phyloP scores from a whole-genome alignment of 2,888 invertebrate species.

The Melitaea athalia region DNA sequence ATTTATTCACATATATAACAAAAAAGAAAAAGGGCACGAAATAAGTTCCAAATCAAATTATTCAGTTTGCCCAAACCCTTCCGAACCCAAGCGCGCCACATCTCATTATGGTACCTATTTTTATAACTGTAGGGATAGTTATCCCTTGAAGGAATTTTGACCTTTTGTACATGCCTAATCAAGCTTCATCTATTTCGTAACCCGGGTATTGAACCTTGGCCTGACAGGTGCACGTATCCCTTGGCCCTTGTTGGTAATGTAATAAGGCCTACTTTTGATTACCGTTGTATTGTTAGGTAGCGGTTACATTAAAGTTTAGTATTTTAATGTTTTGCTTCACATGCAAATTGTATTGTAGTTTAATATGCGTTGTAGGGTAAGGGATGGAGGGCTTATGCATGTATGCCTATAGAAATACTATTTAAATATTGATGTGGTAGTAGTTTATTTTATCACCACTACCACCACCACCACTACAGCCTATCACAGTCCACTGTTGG shows the following conservation, averaged over 20 bases:
- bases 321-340: neutral
- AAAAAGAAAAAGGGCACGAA: neutral
- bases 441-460: too few species aligned
- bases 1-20: neutral
- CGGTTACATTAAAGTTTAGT: neutral
- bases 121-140: neutral
- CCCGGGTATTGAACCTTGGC: conserved; percentile 45
- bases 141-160: conserved; percentile 6
- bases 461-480: too few species aligned
- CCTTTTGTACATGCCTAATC: conserved; percentile 31
- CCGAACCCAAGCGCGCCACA: neutral
- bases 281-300: conserved; percentile 2
- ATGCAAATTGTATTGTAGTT: too few species aligned
- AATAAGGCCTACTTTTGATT: conserved; percentile 31
- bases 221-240: conserved; percentile 37
- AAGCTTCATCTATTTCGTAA: conserved; percentile 31
- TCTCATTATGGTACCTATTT: neutral
- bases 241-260: conserved; percentile 30
- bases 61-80: conserved; percentile 5
- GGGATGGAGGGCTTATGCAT: too few species aligned
- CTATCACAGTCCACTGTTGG: too few species aligned
- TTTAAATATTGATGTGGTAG: too few species aligned
- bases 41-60: conserved; percentile 5
- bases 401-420: too few species aligned
- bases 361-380: too few species aligned